A percentile compares a stretch with the other conserved stretches of the same genome.
phyloP scores from a whole-genome alignment of 2,797 vertebrate species.

The Carduelis carduelis region DNA sequence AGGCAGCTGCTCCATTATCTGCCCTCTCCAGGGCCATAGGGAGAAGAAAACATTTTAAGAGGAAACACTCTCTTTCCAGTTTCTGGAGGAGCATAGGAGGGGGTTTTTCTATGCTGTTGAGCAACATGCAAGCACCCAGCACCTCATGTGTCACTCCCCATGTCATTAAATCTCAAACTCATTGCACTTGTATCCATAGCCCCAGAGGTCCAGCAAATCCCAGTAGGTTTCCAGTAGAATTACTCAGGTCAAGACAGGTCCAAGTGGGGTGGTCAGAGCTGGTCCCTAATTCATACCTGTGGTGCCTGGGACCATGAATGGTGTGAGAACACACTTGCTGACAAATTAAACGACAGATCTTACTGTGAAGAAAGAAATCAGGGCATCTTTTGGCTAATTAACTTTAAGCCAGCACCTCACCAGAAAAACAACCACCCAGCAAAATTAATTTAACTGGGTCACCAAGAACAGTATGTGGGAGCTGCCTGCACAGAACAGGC shows the following conservation, averaged over 20 bases:
- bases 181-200: not conserved
- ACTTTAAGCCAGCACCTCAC: not conserved
- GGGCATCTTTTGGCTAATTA: constrained; percentile 33
- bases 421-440: not conserved
- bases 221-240: not conserved
- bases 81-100: not conserved
- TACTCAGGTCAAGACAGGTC: not conserved
- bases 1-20: constrained; percentile 1
- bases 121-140: rapidly evolving
- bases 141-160: rapidly evolving
- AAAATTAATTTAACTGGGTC: constrained; percentile 38
- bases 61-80: not conserved
- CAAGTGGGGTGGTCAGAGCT: not conserved
- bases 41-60: not conserved
- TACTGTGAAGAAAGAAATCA: not conserved
- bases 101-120: rapidly evolving
- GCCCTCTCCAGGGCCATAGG: not conserved
- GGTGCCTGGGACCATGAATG: not conserved
- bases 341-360: not conserved
- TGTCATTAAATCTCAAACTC: not conserved
- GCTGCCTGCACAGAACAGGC: not conserved
- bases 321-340: not conserved
- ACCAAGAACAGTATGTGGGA: not conserved
- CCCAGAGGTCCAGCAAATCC: not conserved
- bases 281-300: rapidly evolving